Evolutionary conservation across 2,113 vertebrate species (phyloP), one percentile per base, ranked within the genome.

Genomic region (Clarias batrachus): DNA sequence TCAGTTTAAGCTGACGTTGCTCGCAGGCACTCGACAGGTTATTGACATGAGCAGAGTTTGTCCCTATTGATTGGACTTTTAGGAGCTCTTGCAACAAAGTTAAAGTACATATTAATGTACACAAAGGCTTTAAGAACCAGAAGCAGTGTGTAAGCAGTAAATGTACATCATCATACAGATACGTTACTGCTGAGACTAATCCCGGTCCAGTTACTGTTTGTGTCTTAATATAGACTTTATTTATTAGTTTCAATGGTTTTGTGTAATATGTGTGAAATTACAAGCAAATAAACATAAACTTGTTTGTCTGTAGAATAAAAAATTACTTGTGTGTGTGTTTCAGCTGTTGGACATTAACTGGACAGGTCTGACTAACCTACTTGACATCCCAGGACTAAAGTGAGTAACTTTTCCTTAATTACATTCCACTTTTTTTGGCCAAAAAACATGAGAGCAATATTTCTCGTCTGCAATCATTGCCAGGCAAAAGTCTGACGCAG

Each of bases 291-390:
- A 11, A 11, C 3, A 37, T 2, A 27, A 13, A 41, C 52, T 4
- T 25, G 52, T n/a, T 5, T 76, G 41, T 76, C 17, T 13, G 25
- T 76, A 16, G n/a, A n/a, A 27, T 27, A 33, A 33, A 33, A 33
- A 33, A 33, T 33, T 33, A 33, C 30, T 33, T 2, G 1, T 16
- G 54, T 83, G 12, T 56, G 23, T 73, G 4, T 57, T 91, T 89
- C 93, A 99, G 98, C 91, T 96, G 89, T 92, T 99, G 92, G 97
- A 99, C 92, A 98, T 99, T 89, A 99, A 98, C 79, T 99, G 98
- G 98, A 98, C 97, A 0, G 98, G 98, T 89, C 94, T 99, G 91
- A 99, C 98, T 19, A 99, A 99, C 91, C 96, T 99, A 91, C 92
- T 99, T 91, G 98, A 99, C 88, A 96, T 99, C 89, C 98, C 98